Base-by-base conservation (phyloP, 2,113 vertebrate genomes). In the Anseranas semipalmata region DNA sequence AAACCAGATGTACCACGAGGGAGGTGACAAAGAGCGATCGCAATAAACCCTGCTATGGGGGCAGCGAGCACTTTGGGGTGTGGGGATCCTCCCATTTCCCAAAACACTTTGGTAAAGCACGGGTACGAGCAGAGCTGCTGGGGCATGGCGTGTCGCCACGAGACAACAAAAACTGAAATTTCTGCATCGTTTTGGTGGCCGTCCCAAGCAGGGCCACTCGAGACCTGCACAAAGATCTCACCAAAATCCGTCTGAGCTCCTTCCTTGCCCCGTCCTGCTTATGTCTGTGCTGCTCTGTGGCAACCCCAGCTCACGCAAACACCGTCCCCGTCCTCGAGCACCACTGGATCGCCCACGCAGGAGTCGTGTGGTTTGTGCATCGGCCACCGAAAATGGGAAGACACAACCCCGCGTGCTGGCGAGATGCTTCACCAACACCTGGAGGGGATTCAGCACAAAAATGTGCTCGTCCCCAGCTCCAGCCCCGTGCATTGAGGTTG, bases 51-150 rank as follows among this genome's bases (percentile, higher is more conserved):
- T 1, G 9, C 27, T 39, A 7, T 16, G 10, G 45, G 6, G 35
- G 16, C 48, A 20, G 59, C 1, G 27, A 43, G 39, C 32, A 12
- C 3, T 1, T 15, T 39, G 2, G 27, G n/a, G 71, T 20, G 22
- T 2, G 5, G 27, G 37, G 10, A 24, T 21, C 35, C 25, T 33
- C 25, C 1, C 2, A 12, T 62, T 30, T 21, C 33, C 3, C 5
- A 24, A 53, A 27, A 27, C 24, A 63, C 14, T 10, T 28, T 19
- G 22, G 30, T 28, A 41, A 30, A 63, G 72, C 24, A 12, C 19
- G 7, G 30, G 20, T 25, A 46, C 21, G 28, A 58, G 8, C 32
- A 32, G 52, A 52, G 11, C 41, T 32, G 6, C 12, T 7, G 22
- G 25, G 27, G 14, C 32, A 35, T 32, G 18, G 37, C 37, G 52